Evolutionary conservation across 2,113 vertebrate genomes (phyloP), one percentile per base, ranked within the genome.

Genomic region (Dasyornis broadbenti): DNA sequence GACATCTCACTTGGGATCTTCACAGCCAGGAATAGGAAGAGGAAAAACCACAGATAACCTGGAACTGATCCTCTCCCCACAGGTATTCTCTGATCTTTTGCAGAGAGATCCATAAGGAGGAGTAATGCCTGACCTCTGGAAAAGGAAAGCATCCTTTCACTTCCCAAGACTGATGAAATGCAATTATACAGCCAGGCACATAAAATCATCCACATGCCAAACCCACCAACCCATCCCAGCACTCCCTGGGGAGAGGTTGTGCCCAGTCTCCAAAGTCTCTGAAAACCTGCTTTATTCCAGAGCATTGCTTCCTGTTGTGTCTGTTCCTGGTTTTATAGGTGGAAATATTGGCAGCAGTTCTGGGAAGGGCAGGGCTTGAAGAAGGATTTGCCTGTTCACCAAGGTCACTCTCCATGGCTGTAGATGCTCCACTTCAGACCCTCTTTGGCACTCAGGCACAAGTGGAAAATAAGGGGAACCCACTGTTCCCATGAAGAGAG

Each of bases 241-340:
- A 2, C 64, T 94, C 75, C 68, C 68, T 3, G 1, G 35, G 27
- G 68, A 90, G 39, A 24, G 27, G 22, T 26, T 78, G 56, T 94
- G 42, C 60, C 64, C 54, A 13, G 7, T 45, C 71, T 72, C 49
- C 60, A 53, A 80, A 76, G 66, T 47, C 53, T 90, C 49, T 52
- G 69, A 78, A 86, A 81, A 47, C 52, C 73, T 68, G 40, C n/a
- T 94, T 89, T 64, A 27, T 86, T 69, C 52, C 47, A 40, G 60
- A 92, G 49, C n/a, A 16, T n/a, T 4, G 4, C 60, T 91, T 89
- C 69, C 92, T 86, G 77, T 92, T 90, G 64, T 78, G 60, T 70
- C 92, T 95, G 5, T 54, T 66, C 42, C 60, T 78, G 26, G 26
- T n/a, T 93, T 94, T 79, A 69, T 70, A 68, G 60, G 40, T 91